Evolutionary conservation across 1,140 invertebrate species (phyloP).

Genomic region (Philopotamus ludificatus): DNA sequence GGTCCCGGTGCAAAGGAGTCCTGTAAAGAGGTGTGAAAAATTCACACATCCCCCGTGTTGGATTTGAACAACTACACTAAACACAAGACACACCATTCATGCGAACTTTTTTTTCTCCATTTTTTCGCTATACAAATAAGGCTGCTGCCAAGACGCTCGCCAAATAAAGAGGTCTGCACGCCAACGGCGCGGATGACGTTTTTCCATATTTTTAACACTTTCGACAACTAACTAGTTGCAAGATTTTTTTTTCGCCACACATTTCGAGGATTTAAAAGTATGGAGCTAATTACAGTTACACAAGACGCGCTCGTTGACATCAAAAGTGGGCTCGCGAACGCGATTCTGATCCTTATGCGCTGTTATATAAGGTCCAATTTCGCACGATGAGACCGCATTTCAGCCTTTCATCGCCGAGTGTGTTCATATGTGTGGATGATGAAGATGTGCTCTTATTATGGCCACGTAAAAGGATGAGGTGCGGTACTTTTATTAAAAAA

Average conservation of each 20-base stretch:
- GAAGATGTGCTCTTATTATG: not conserved
- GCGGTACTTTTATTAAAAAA: no score
- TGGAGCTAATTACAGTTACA: slow-evolving; percentile 17
- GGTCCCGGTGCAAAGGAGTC: not conserved
- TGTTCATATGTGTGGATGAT: not conserved
- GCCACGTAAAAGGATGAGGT: not conserved
- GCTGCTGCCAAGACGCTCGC: no score
- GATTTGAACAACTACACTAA: not conserved
- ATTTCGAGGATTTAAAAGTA: slow-evolving; percentile 19
- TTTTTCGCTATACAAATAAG: no score
- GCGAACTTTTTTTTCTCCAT: not conserved
- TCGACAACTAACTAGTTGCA: no score
- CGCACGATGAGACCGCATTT: not conserved
- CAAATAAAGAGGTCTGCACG: no score
- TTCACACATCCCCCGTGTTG: slow-evolving; percentile 6
- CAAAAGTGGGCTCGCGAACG: not conserved
- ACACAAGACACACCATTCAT: slow-evolving; percentile 2
- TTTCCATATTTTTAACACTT: slow-evolving; percentile 14
- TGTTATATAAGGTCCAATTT: slow-evolving; percentile 3
- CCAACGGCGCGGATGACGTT: not conserved
- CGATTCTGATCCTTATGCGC: not conserved
- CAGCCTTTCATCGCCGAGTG: not conserved
- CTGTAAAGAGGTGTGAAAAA: slow-evolving; percentile 5
- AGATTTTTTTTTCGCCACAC: no score
- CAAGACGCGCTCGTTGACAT: slow-evolving; percentile 15